A percentile compares a stretch with the other conserved stretches of the same genome.
Conservation (phyloP, 2,113 vertebrate genomes). For the Rousettus leschenaultii region DNA sequence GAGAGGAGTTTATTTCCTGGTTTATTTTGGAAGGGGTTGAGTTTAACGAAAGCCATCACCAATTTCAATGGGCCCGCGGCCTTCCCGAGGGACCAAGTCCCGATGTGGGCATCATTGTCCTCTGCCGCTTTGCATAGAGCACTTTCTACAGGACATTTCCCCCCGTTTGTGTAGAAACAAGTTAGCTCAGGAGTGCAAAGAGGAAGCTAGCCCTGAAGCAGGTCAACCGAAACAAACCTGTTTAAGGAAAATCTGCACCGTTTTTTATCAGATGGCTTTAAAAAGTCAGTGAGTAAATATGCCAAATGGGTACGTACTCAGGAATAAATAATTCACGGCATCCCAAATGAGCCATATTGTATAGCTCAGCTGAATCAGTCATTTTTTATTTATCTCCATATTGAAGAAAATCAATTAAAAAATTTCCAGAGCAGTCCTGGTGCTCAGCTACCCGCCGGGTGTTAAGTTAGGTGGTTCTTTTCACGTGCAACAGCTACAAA, state of each 20-base stretch:
- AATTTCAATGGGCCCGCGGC: background rate
- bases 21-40: background rate
- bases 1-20: background rate
- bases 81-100: background rate
- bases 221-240: background rate
- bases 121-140: background rate
- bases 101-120: rapidly evolving
- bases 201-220: background rate
- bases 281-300: conserved; percentile 46
- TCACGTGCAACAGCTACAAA: too few relatives aligned
- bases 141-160: rapidly evolving
- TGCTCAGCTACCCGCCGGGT: background rate
- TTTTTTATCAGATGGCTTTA: conserved; percentile 49
- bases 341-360: conserved; percentile 15
- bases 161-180: too few relatives aligned
- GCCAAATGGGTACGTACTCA: background rate
- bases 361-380: background rate
- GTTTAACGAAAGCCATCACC: background rate
- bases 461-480: background rate
- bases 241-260: background rate
- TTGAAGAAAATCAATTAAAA: conserved; percentile 56
- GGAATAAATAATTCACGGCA: conserved; percentile 66
- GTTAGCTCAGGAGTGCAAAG: background rate
- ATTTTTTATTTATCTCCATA: conserved; percentile 68
- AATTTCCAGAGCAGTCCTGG: background rate